Base-by-base conservation (phyloP, 2,888 invertebrate genomes). In the Dicycla oo region DNA sequence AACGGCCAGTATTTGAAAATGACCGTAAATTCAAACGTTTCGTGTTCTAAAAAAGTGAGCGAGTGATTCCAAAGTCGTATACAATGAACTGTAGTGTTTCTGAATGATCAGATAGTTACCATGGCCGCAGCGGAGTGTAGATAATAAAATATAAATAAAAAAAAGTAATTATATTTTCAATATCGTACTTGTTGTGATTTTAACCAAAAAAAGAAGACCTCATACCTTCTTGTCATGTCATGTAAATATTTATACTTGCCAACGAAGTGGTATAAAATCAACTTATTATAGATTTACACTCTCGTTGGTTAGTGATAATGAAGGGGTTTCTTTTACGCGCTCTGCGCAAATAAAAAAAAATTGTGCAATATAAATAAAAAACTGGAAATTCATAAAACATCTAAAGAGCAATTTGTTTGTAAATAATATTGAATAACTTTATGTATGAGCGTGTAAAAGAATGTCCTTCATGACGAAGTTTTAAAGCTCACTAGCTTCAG, bases 141-240 rank as follows among this genome's bases (percentile, higher is more conserved):
- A 89, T 90, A 88, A 81, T 87, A 84, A 80, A 76, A 67, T 81
- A 81, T 83, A 84, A 78, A 81, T 86, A 88, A 88, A 83, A 88
- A 83, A 89, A 88, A 88, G 84, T 89, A 87, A 89, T 91, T 91
- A 92, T 93, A 93, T 94, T 94, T 93, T 93, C 92, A 92, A 84
- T 94, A 94, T 91, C 89, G 91, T 92, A 93, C 91, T 93, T 92
- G 90, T 93, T 94, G 95, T 95, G 95, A 95, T 95, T 94, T 92
- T 90, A 94, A 95, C 94, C 95, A 94, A 95, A 95, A 95, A 94
- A 89, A 91, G 88, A 91, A 88, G 89, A 93, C 91, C 91, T 92
- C 93, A 88, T 88, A 88, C 88, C 80, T 90, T 90, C 89, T 91
- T 90, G 89, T 91, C 90, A 91, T 91, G 90, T 89, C 90, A 87